phyloP scores from a whole-genome alignment of 2,888 invertebrate genomes.

The Athalia rosae region DNA sequence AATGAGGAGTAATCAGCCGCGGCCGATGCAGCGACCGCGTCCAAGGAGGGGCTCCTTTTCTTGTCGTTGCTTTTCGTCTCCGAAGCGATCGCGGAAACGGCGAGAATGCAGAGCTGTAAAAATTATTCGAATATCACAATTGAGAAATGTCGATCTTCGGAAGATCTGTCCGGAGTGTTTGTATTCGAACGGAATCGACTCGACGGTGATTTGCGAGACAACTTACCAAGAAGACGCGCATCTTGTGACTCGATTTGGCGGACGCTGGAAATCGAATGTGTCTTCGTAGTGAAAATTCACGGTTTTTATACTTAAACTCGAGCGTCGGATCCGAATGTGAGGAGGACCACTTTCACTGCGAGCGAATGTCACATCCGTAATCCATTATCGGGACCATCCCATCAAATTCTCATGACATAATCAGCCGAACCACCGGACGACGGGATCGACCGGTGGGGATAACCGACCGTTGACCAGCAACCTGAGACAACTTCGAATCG shows the following conservation, averaged over 20 bases:
- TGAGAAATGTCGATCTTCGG: constrained; percentile 18
- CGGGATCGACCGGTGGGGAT: not conserved
- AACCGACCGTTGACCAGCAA: not conserved
- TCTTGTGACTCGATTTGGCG: constrained; percentile 51
- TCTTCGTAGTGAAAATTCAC: constrained; percentile 49
- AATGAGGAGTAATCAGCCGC: not conserved
- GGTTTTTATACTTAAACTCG: constrained; percentile 58
- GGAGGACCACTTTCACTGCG: constrained; percentile 56
- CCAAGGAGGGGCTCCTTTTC: constrained; percentile 52
- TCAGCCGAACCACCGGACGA: constrained; percentile 3
- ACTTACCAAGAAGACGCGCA: constrained; percentile 61
- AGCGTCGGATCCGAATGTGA: constrained; percentile 7
- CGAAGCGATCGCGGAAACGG: constrained; percentile 50
- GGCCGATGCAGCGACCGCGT: constrained; percentile 48
- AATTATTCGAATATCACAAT: not conserved
- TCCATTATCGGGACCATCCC: not conserved
- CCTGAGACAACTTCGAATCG: too few relatives aligned
- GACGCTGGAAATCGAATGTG: constrained; percentile 54
- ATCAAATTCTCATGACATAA: constrained; percentile 21
- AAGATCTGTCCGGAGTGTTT: not conserved
- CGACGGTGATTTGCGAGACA: too few relatives aligned
- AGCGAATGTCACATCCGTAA: constrained; percentile 40
- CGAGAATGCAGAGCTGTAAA: constrained; percentile 55
- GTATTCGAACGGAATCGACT: too few relatives aligned
- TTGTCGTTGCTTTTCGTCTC: constrained; percentile 13